phyloP scores from a whole-genome alignment of 2,797 vertebrate species.

The Ciconia nigra region DNA sequence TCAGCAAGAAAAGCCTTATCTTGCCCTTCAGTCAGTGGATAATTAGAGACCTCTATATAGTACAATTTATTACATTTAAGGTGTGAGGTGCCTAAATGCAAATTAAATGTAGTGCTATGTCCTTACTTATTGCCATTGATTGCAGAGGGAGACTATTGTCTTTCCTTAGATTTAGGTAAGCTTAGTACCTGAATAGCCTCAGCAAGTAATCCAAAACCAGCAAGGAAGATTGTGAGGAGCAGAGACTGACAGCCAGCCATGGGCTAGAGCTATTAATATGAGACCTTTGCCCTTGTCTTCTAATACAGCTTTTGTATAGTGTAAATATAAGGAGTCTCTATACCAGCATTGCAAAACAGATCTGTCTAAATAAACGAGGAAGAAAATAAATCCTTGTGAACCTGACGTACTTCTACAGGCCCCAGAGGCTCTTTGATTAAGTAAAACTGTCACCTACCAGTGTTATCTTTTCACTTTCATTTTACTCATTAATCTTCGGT shows the following conservation, averaged over 20 bases:
- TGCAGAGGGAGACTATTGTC: not conserved
- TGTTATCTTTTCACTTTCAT: conserved; percentile 18
- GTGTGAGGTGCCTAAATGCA: not conserved
- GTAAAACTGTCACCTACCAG: conserved; percentile 24
- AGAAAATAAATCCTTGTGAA: not conserved
- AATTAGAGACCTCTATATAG: not conserved
- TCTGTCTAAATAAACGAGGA: not conserved
- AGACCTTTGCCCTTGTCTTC: conserved; percentile 13
- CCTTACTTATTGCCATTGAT: not conserved
- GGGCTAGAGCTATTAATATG: not conserved
- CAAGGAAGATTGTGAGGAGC: not conserved
- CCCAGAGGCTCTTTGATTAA: conserved; percentile 14
- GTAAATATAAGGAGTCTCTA: not conserved
- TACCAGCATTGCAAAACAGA: not conserved
- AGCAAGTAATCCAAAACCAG: not conserved
- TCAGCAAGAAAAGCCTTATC: not conserved
- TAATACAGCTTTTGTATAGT: not conserved
- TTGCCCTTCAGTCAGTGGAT: not conserved
- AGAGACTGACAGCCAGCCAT: not conserved
- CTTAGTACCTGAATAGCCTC: not conserved
- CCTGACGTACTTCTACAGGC: not conserved
- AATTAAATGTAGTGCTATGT: not conserved
- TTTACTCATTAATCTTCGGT: conserved; percentile 30
- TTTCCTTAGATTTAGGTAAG: not conserved
- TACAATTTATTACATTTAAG: not conserved